Evolutionary conservation across 1,140 invertebrate genomes (phyloP).

Genomic region (Periplaneta americana): DNA sequence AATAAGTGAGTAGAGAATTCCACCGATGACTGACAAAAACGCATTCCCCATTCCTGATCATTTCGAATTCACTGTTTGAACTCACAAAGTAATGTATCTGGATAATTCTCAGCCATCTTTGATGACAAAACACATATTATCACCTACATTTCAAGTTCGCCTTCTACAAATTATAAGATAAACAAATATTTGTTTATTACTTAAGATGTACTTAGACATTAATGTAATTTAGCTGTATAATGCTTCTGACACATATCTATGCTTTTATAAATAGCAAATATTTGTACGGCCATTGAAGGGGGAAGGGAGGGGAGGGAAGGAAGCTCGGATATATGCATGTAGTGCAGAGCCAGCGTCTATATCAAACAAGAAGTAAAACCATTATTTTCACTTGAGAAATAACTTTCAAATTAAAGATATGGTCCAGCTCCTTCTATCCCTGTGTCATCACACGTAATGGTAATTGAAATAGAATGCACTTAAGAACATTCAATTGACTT

Average conservation of each 20-base stretch:
- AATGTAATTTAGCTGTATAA: not conserved
- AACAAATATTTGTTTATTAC: not conserved
- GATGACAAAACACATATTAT: not conserved
- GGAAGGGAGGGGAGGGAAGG: too few species aligned
- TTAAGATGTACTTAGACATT: not conserved
- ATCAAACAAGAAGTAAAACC: not conserved
- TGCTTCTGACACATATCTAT: not conserved
- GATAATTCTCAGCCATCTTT: not conserved
- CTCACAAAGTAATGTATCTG: not conserved
- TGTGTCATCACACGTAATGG: not conserved
- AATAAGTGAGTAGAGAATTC: too few species aligned
- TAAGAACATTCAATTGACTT: not conserved
- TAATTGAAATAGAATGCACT: not conserved
- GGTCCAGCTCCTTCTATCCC: not conserved
- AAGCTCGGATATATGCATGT: too few species aligned
- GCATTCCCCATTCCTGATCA: too few species aligned
- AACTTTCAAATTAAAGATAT: not conserved
- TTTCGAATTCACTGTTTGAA: not conserved
- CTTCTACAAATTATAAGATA: not conserved
- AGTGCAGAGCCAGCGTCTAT: not conserved
- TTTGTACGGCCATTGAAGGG: not conserved
- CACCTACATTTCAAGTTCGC: not conserved
- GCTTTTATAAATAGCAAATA: not conserved
- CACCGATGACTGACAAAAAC: too few species aligned
- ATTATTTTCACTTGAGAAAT: not conserved